Base-by-base conservation (phyloP, 2,797 vertebrate species). In the Sciaenops ocellatus region DNA sequence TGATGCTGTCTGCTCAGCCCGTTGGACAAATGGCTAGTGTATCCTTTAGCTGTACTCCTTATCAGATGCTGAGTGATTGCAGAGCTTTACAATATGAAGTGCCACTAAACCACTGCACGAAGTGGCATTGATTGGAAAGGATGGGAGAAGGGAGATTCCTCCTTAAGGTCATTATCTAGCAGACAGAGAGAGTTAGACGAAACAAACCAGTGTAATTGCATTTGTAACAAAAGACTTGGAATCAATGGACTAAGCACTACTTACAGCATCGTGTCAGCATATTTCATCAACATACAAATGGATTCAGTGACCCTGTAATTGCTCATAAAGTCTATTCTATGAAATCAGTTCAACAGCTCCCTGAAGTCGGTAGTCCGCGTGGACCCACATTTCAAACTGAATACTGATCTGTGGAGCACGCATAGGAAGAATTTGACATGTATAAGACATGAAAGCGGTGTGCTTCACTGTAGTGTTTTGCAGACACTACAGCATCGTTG, bases 171-270 rank as follows among this genome's bases (percentile, higher is more conserved):
- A 88, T 92, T 90, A 93, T 91, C 91, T 83, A 60, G 76, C 71
- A 85, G 84, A 88, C 82, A 68, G 80, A 82, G 79, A 74, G 73
- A 76, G 80, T 84, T 82, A 50, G 78, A 89, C 41, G 64, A 90
- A 90, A 92, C 79, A 89, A 92, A 89, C 82, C 74, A 46, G 66
- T 74, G 78, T 91, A 91, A 94, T 91, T 93, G 87, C 89, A 90
- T 92, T 91, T 89, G 80, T 86, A 86, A 90, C 83, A 90, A 90
- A 89, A 88, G 83, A 78, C 83, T 78, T 13, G 6, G 62, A 83
- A 87, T 89, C 78, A 81, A 85, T 89, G 85, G 87, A 68, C 81
- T 87, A 56, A 90, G 84, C 81, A 48, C 56, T 79, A 78, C 80
- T 79, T 73, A 67, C 76, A 79, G 77, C 46, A 30, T 52, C 51